A percentile compares a stretch with the other conserved stretches of the same genome.
These are phyloP conservation scores for Sesia apiformis DNA, from an alignment of 2,888 invertebrate species.

Conservation along the genomic window DNA sequence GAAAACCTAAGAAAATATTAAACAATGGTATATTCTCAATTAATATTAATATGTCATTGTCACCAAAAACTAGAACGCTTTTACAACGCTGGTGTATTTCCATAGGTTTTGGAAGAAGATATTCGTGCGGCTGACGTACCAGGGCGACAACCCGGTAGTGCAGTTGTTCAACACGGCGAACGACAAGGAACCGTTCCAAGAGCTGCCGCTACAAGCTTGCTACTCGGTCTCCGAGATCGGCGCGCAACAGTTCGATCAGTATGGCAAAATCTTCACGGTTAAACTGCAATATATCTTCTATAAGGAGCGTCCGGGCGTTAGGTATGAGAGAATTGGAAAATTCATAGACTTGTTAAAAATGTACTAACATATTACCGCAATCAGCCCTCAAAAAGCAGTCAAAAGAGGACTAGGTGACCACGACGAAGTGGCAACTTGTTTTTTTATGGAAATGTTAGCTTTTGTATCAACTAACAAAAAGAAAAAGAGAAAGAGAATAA, in stretches of 20 bases:
- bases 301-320: slow-evolving; percentile 96
- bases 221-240: slow-evolving; percentile 96
- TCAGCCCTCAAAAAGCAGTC: too few species aligned
- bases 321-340: slow-evolving; percentile 22
- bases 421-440: too few species aligned
- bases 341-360: background rate
- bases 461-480: too few species aligned
- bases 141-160: slow-evolving; percentile 88
- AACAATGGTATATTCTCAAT: background rate
- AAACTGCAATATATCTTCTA: slow-evolving; percentile 98
- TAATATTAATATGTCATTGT: background rate
- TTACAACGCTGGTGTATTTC: background rate
- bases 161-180: slow-evolving; percentile 88
- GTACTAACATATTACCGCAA: background rate
- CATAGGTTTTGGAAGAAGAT: slow-evolving; percentile 96
- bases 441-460: too few species aligned
- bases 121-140: slow-evolving; percentile 85
- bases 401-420: too few species aligned
- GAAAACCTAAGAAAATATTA: too few species aligned
- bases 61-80: background rate
- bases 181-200: slow-evolving; percentile 95
- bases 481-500: too few species aligned
- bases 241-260: slow-evolving; percentile 98
- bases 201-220: slow-evolving; percentile 93
- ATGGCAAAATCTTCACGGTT: slow-evolving; percentile 98